A percentile compares a stretch with the other conserved stretches of the same genome.
These are phyloP conservation scores for Coleophora flavipennella DNA, from an alignment of 2,888 invertebrate species.

Conservation along the genomic window DNA sequence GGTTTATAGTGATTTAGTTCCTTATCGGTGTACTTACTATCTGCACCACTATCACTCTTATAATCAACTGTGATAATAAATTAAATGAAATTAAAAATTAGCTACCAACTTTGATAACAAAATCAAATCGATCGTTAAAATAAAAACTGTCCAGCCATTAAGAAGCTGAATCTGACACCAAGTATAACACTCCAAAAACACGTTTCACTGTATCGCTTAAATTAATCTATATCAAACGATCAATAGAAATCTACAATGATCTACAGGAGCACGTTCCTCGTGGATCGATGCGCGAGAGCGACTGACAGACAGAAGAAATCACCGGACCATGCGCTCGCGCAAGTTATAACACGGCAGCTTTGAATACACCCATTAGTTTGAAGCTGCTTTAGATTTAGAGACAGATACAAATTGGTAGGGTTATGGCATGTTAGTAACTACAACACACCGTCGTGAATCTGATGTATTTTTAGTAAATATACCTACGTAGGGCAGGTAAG, in stretches of 20 bases:
- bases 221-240: constrained; percentile 42
- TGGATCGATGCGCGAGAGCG: constrained; percentile 53
- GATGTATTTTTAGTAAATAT: constrained; percentile 61
- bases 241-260: constrained; percentile 27
- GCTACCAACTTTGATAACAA: constrained; percentile 24
- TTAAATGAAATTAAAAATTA: constrained; percentile 31
- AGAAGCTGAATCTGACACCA: constrained; percentile 9
- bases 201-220: constrained; percentile 31
- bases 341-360: constrained; percentile 28
- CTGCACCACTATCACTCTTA: constrained; percentile 49
- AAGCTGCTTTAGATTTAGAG: constrained; percentile 7
- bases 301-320: constrained; percentile 57
- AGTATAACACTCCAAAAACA: constrained; percentile 20
- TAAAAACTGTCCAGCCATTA: not conserved
- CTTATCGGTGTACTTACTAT: too few species aligned
- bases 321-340: constrained; percentile 56
- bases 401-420: constrained; percentile 18
- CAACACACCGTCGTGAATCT: constrained; percentile 55
- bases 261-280: constrained; percentile 23
- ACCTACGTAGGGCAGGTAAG: constrained; percentile 55
- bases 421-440: constrained; percentile 51
- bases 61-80: constrained; percentile 35
- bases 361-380: constrained; percentile 3
- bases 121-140: constrained; percentile 15
- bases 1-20: too few species aligned